Evolutionary conservation across 2,888 invertebrate genomes (phyloP).

Genomic region (Synergus gifuensis): DNA sequence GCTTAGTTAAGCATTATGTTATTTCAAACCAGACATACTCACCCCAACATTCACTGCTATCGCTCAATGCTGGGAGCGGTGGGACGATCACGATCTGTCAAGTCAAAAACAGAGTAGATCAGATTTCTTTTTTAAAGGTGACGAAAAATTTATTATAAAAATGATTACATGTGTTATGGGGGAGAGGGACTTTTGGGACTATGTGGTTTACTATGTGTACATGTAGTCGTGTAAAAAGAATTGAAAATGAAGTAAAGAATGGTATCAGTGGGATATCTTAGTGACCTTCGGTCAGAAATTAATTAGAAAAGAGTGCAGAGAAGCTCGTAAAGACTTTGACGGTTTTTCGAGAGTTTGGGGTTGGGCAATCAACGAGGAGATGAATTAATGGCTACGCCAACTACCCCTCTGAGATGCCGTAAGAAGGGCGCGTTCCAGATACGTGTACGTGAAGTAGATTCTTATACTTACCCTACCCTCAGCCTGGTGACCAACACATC

Average conservation of each 20-base stretch:
- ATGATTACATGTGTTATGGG: no score
- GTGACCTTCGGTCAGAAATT: constrained; percentile 72
- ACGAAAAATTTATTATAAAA: no score
- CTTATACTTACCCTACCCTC: constrained; percentile 59
- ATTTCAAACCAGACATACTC: constrained; percentile 19
- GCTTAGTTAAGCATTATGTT: constrained; percentile 66
- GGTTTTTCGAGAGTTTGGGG: constrained; percentile 55
- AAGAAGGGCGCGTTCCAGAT: constrained; percentile 57
- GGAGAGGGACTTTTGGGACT: no score
- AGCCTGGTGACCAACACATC: constrained; percentile 34
- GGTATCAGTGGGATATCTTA: constrained; percentile 21
- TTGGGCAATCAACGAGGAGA: constrained; percentile 73
- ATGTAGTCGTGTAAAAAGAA: not conserved
- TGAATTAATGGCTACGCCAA: constrained; percentile 75
- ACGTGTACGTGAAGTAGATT: constrained; percentile 62
- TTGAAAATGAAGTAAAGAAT: constrained; percentile 6
- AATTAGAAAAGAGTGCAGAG: constrained; percentile 75
- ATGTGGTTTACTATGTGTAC: no score
- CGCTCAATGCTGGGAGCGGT: constrained; percentile 17
- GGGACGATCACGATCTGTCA: constrained; percentile 7
- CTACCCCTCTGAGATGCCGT: constrained; percentile 70
- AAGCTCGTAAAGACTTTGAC: constrained; percentile 48
- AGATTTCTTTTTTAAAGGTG: not conserved
- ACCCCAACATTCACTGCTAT: not conserved
- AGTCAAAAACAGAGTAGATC: not conserved